phyloP scores from a whole-genome alignment of 2,113 vertebrate species.

The Pungitius pungitius region DNA sequence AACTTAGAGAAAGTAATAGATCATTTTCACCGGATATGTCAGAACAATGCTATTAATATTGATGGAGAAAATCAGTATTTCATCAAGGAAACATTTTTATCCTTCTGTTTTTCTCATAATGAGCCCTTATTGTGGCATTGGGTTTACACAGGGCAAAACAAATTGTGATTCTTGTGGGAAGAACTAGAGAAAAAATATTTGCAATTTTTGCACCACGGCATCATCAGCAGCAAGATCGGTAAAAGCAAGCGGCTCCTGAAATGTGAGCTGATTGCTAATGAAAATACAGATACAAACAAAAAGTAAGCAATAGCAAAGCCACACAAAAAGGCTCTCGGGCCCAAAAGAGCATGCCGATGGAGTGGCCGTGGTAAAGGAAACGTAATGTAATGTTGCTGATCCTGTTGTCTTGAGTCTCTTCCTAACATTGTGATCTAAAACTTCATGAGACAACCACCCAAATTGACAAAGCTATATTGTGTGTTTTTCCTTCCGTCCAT shows the following conservation, averaged over 20 bases:
- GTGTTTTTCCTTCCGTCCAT: conserved; percentile 1
- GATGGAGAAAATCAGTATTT: conserved; percentile 50
- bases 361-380: conserved; percentile 59
- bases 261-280: conserved; percentile 37
- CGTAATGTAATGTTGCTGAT: conserved; percentile 56
- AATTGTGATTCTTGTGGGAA: conserved; percentile 65
- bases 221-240: conserved; percentile 65
- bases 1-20: too few relatives aligned
- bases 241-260: conserved; percentile 49
- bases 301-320: conserved; percentile 42
- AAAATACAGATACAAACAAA: conserved; percentile 28
- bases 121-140: conserved; percentile 67
- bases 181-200: conserved; percentile 52
- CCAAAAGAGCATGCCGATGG: conserved; percentile 46
- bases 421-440: conserved; percentile 35
- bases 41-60: conserved; percentile 40
- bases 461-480: conserved; percentile 15
- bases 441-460: conserved; percentile 23
- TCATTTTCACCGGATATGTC: not conserved
- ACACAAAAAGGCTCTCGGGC: conserved; percentile 52
- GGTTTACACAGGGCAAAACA: conserved; percentile 69
- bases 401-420: conserved; percentile 46
- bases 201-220: conserved; percentile 60
- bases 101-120: conserved; percentile 64
- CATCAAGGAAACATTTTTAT: conserved; percentile 70